Percentiles rank a stretch among this genome's conserved stretches.
Evolutionary conservation across 2,888 invertebrate species (phyloP).

Genomic region (Protonemura montana): DNA sequence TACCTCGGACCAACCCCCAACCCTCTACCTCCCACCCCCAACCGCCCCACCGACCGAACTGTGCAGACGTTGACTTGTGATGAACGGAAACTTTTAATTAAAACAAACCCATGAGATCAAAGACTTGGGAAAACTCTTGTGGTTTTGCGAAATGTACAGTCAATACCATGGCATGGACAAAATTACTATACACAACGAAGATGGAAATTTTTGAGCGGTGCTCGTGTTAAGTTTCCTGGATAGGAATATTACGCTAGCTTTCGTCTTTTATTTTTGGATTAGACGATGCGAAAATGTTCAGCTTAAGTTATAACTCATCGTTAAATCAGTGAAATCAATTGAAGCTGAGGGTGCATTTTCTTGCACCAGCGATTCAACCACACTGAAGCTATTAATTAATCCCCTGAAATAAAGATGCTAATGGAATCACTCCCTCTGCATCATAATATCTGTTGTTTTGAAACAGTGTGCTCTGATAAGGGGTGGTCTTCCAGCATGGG

Average conservation of each 20-base stretch:
- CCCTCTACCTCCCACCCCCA: neutral
- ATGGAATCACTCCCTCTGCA: neutral
- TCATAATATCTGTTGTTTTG: neutral
- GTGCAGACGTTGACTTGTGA: constrained; percentile 36
- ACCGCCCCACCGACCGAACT: constrained; percentile 10
- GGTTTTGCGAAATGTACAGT: constrained; percentile 30
- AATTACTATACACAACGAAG: neutral
- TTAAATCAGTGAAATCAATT: neutral
- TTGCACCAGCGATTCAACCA: neutral
- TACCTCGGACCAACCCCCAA: neutral
- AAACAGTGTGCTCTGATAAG: neutral
- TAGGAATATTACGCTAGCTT: neutral
- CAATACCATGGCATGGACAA: neutral
- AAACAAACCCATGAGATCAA: constrained; percentile 48
- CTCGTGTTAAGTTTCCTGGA: neutral
- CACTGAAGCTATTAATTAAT: neutral
- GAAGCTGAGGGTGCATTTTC: neutral
- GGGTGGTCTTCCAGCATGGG: neutral
- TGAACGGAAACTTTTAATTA: constrained; percentile 49
- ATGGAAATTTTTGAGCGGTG: neutral
- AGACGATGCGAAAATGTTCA: too few species aligned
- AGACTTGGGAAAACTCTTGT: constrained; percentile 43
- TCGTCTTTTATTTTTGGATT: neutral
- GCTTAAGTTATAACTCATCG: too few species aligned
- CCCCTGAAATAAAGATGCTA: neutral